Base-by-base conservation (phyloP, 2,797 vertebrate genomes). In the Malacoraja senta region DNA sequence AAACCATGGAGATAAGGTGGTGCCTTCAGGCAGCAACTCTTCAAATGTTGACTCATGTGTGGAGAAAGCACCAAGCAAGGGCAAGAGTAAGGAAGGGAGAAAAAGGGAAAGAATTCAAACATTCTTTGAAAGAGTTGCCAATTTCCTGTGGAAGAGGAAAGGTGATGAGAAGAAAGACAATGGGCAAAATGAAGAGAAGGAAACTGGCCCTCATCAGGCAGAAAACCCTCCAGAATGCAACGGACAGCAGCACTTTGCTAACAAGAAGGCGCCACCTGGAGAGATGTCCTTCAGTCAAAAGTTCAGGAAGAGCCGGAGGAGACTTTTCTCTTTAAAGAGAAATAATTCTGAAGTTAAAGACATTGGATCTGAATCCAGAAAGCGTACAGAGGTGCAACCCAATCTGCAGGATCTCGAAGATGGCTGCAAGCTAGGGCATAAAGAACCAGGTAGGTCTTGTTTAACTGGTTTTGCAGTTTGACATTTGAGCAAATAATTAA, bases 291-390 rank as follows among this genome's bases (percentile, higher is more conserved):
- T 0, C 21, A 17, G 24, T 92, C 90, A 92, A 26, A 92, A 92
- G 68, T 6, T 38, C 24, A 76, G 17, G 71, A n/a, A 17, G 68
- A 92, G 90, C 35, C 12, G 74, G 6, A 15, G 26, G 38, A 92
- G 71, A 92, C 38, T 92, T 15, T 76, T 92, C 90, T 92, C 90
- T 53, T 92, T 92, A 44, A 92, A 76, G 90, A 92, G 19, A 29
- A 76, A 44, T 58, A 92, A 76, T 76, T 26, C 38, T 29, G 71
- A 92, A 92, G 68, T 26, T 44, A 91, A 91, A 74, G 90, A 13
- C 7, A 15, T 53, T 76, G 71, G 24, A 74, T 72, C 24, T 8
- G 65, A 32, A 76, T 0, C 68, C 38, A 58, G 35, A 38, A 92
- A 53, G 26, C 29, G 13, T 29, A 92, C 29, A 32, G 35, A 19